Percentiles rank a stretch among this genome's conserved stretches.
phyloP scores from a whole-genome alignment of 1,140 invertebrate species.

The Aphidius ervi region DNA sequence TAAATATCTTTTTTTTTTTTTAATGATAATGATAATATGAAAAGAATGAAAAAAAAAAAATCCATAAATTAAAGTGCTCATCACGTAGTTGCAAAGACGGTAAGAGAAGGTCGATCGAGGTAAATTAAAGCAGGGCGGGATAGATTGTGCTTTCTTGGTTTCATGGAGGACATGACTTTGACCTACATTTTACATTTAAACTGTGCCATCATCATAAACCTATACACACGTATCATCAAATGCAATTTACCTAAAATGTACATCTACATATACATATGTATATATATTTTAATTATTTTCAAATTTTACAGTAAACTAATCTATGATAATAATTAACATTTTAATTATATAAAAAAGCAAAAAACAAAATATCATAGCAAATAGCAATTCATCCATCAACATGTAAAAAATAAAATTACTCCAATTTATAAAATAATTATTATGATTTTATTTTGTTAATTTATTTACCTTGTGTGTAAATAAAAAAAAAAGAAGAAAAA shows the following conservation, averaged over 20 bases:
- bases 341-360: no score
- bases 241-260: constrained; percentile 20
- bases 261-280: constrained; percentile 16
- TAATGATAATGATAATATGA: neutral
- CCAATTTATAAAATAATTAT: neutral
- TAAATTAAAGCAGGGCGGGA: constrained; percentile 17
- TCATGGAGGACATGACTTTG: constrained; percentile 52
- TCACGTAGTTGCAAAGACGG: constrained; percentile 38
- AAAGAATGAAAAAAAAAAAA: constrained; percentile 19
- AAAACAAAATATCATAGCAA: neutral
- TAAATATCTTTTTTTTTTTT: constrained; percentile 1
- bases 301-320: neutral
- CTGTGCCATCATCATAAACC: constrained; percentile 25
- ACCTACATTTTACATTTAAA: constrained; percentile 42
- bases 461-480: neutral
- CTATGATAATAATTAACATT: neutral
- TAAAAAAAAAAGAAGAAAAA: neutral
- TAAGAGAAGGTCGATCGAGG: constrained; percentile 19
- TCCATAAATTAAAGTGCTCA: constrained; percentile 46
- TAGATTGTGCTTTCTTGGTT: constrained; percentile 40
- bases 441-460: neutral
- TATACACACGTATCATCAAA: constrained; percentile 3
- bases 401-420: constrained; percentile 7
- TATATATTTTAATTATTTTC: constrained; percentile 4
- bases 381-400: constrained; percentile 20